These are phyloP conservation scores for Rhinophrynus dorsalis DNA, from an alignment of 2,797 vertebrate genomes.

Conservation along the genomic window DNA sequence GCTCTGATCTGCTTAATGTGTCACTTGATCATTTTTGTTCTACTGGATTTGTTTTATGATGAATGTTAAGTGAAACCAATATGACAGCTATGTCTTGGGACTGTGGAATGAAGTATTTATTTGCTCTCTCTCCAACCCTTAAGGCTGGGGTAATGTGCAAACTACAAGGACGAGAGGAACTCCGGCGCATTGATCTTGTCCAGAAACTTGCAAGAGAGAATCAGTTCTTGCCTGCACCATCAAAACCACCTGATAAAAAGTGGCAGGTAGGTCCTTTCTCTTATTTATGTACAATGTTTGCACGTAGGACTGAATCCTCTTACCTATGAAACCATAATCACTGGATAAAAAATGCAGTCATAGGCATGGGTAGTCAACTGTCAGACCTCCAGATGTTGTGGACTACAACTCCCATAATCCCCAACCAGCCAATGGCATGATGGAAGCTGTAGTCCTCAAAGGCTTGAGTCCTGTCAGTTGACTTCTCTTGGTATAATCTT, in stretches of 20 bases:
- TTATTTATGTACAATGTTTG: background rate
- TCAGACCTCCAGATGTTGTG: no score
- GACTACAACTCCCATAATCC: no score
- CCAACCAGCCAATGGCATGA: no score
- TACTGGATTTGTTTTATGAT: constrained; percentile 51
- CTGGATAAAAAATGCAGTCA: no score
- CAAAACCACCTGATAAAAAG: constrained; percentile 74
- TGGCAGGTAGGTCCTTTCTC: constrained; percentile 66
- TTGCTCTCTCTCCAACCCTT: constrained; percentile 84
- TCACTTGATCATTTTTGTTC: background rate
- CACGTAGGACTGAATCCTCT: no score
- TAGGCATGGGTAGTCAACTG: no score
- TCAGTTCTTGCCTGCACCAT: constrained; percentile 80
- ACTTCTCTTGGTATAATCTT: no score
- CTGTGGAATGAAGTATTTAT: constrained; percentile 91
- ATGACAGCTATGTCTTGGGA: constrained; percentile 86
- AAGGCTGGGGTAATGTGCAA: constrained; percentile 84
- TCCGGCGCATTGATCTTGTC: constrained; percentile 85
- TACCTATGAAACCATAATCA: no score
- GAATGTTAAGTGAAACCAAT: constrained; percentile 56
- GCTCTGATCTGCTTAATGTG: background rate
- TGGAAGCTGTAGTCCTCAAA: no score
- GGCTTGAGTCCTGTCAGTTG: no score
- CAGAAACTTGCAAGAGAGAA: constrained; percentile 91
- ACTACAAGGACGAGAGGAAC: constrained; percentile 84